Evolutionary conservation across 2,797 vertebrate species (phyloP).

Genomic region (Hemitrygon akajei): DNA sequence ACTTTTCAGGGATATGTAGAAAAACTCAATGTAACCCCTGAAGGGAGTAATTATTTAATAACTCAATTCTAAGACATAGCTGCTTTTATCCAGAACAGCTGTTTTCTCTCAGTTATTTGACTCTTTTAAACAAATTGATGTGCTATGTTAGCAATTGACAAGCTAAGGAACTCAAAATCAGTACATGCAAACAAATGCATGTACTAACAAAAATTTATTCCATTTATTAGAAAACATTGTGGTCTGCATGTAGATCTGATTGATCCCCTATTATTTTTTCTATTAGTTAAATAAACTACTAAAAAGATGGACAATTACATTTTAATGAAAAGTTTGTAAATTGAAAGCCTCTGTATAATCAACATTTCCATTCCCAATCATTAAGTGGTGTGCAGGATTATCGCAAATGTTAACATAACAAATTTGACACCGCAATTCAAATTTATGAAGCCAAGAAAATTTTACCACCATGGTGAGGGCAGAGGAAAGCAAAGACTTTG

Average conservation of each 20-base stretch:
- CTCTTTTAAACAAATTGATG: not conserved
- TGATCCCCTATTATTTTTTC: not conserved
- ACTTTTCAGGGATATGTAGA: not conserved
- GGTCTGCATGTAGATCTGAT: not conserved
- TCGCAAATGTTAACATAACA: not conserved
- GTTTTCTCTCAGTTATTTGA: not conserved
- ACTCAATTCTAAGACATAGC: not conserved
- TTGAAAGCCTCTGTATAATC: not conserved
- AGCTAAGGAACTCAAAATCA: not conserved
- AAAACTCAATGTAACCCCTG: not conserved
- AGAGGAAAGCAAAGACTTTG: not conserved
- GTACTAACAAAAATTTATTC: not conserved
- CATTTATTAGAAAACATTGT: not conserved
- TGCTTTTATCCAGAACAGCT: not conserved
- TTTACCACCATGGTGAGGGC: too few species aligned
- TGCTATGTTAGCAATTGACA: not conserved
- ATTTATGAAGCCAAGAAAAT: not conserved
- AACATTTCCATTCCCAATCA: not conserved
- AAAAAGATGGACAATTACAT: not conserved
- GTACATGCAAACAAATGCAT: not conserved
- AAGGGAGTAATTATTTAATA: conserved; percentile 1
- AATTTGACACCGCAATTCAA: not conserved
- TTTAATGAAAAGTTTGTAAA: not conserved
- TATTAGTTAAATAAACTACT: not conserved
- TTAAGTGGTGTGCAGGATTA: not conserved